A percentile compares a stretch with the other conserved stretches of the same genome.
Evolutionary conservation across 2,797 vertebrate species (phyloP).

Genomic region (Chelonia mydas): DNA sequence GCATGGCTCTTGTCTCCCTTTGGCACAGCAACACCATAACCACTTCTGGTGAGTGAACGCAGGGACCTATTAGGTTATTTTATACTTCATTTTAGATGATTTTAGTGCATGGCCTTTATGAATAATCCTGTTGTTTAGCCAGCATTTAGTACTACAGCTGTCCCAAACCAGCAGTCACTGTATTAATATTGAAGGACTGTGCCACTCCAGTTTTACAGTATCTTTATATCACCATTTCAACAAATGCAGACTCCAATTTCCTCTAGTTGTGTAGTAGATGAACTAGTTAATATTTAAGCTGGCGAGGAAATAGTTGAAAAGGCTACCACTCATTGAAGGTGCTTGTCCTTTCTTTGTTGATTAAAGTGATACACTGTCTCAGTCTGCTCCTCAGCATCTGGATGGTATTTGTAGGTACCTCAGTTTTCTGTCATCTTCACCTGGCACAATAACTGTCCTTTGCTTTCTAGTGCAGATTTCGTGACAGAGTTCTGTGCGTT

Average conservation of each 20-base stretch:
- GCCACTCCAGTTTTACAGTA: neutral
- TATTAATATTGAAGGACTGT: neutral
- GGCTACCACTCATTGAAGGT: neutral
- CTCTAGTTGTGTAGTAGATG: neutral
- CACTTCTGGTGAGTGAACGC: constrained; percentile 23
- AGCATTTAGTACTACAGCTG: neutral
- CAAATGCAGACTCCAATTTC: neutral
- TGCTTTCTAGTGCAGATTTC: neutral
- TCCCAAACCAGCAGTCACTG: neutral
- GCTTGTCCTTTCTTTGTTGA: neutral
- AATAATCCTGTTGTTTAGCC: neutral
- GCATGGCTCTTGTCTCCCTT: constrained; percentile 3
- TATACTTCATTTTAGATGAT: neutral
- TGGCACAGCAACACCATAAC: neutral
- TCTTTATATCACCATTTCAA: neutral
- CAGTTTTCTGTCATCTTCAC: neutral
- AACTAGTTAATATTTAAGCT: neutral
- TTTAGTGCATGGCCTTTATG: no score
- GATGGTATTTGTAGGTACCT: neutral
- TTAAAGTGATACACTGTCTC: neutral
- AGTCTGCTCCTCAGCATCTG: neutral
- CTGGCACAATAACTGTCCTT: neutral
- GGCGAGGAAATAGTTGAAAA: neutral
- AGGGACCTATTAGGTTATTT: constrained; percentile 42
- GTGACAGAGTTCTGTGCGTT: neutral